These are phyloP conservation scores for Amphibalanus amphitrite DNA, from an alignment of 1,140 invertebrate species.

Conservation along the genomic window DNA sequence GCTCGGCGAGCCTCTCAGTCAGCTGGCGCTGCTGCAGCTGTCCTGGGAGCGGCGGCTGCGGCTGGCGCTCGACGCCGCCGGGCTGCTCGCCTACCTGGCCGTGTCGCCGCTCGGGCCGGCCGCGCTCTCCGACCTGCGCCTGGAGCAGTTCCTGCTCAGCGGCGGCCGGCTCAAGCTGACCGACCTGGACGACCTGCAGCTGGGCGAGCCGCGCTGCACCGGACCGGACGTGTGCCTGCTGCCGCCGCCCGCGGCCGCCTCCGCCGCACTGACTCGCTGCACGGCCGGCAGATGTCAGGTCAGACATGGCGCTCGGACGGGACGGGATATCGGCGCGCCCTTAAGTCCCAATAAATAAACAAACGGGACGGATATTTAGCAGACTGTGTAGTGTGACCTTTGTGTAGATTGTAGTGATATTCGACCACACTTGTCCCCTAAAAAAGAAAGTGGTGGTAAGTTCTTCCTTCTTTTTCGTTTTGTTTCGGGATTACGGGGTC, in stretches of 20 bases:
- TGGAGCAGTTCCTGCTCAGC: slow-evolving; percentile 33
- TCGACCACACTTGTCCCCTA: no score
- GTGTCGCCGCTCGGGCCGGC: slow-evolving; percentile 28
- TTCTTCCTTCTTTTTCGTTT: no score
- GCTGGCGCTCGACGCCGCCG: slow-evolving; percentile 26
- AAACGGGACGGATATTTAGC: no score
- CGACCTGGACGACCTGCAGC: slow-evolving; percentile 32
- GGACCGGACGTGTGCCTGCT: slow-evolving; percentile 20
- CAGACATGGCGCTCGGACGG: neutral
- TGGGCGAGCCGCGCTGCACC: slow-evolving; percentile 26
- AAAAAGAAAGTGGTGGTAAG: no score
- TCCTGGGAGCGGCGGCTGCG: slow-evolving; percentile 12
- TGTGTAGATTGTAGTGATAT: no score
- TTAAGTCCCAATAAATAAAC: no score
- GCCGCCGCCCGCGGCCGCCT: no score
- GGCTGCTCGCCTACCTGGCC: slow-evolving; percentile 27
- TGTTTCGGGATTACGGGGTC: no score
- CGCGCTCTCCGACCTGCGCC: slow-evolving; percentile 31
- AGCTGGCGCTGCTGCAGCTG: slow-evolving; percentile 30
- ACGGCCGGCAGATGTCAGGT: neutral
- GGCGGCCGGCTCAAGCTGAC: slow-evolving; percentile 29
- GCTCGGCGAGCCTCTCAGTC: slow-evolving; percentile 31
- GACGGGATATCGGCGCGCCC: no score
- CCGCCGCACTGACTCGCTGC: neutral
- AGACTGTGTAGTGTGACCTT: no score